A percentile compares a stretch with the other conserved stretches of the same genome.
phyloP scores from a whole-genome alignment of 2,113 vertebrate genomes.

The Hippocampus zosterae region DNA sequence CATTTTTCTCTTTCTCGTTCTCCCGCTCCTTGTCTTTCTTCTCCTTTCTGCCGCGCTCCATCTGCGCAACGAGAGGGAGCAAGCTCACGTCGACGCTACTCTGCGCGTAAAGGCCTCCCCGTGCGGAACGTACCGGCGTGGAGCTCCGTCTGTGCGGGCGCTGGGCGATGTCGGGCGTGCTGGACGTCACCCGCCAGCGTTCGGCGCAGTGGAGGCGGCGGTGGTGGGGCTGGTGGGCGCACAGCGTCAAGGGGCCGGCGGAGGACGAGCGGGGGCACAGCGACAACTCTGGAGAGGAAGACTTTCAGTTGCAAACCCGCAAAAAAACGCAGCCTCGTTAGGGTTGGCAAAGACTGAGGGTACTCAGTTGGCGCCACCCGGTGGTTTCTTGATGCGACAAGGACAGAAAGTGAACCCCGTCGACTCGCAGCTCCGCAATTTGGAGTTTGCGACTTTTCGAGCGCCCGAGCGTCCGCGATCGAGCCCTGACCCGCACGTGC shows the following conservation, averaged over 20 bases:
- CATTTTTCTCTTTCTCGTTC: slow-evolving; percentile 89
- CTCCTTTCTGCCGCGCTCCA: slow-evolving; percentile 88
- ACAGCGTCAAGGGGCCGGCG: slow-evolving; percentile 83
- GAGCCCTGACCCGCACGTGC: no score
- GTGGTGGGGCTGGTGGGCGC: slow-evolving; percentile 79
- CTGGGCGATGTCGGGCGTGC: slow-evolving; percentile 79
- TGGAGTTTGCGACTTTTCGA: no score
- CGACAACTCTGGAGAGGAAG: slow-evolving; percentile 72
- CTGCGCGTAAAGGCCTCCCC: no score
- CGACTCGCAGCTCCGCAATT: no score
- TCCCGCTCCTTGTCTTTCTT: slow-evolving; percentile 95
- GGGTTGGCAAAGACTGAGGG: no score
- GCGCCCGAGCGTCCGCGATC: no score
- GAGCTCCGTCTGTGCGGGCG: slow-evolving; percentile 76
- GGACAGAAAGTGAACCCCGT: no score
- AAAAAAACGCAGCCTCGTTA: accelerated
- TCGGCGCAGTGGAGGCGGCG: slow-evolving; percentile 86
- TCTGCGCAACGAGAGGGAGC: slow-evolving; percentile 29
- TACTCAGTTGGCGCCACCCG: no score
- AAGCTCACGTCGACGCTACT: background rate
- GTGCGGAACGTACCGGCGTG: slow-evolving; percentile 74
- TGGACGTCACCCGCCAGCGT: slow-evolving; percentile 74
- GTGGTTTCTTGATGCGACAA: no score
- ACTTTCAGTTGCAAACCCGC: slow-evolving; percentile 3
- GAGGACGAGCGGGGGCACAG: slow-evolving; percentile 92